phyloP scores from a whole-genome alignment of 2,113 vertebrate species.

The Halcyon senegalensis region DNA sequence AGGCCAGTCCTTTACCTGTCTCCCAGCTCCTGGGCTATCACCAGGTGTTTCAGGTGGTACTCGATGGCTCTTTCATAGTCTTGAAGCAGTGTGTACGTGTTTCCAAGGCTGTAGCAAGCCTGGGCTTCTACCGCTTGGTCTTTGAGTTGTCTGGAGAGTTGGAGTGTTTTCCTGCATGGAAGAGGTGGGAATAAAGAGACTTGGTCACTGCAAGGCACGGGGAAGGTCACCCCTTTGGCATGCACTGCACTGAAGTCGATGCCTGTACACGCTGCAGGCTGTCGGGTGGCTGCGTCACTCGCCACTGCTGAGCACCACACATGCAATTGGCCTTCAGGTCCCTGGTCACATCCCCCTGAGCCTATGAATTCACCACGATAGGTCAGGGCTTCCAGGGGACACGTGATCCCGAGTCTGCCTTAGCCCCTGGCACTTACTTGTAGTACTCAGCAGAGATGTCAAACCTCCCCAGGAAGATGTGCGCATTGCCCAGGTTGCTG shows the following conservation, averaged over 20 bases:
- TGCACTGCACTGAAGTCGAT: rapidly evolving
- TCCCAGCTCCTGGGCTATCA: conserved; percentile 92
- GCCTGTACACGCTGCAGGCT: neutral
- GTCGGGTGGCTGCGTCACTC: neutral
- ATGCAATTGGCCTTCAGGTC: neutral
- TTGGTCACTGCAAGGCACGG: neutral
- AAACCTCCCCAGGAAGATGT: conserved; percentile 94
- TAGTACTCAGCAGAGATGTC: conserved; percentile 92
- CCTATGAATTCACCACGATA: neutral
- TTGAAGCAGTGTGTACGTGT: conserved; percentile 92
- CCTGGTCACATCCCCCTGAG: neutral
- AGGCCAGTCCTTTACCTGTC: conserved; percentile 81
- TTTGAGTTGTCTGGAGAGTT: conserved; percentile 91
- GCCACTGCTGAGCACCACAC: neutral
- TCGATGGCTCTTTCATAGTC: conserved; percentile 91
- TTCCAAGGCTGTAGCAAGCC: conserved; percentile 97
- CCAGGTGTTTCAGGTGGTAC: conserved; percentile 93
- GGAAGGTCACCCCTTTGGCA: rapidly evolving
- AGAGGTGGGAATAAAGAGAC: neutral
- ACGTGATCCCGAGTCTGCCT: rapidly evolving
- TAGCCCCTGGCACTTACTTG: conserved; percentile 79
- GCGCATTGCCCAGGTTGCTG: conserved; percentile 95
- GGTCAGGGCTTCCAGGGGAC: neutral
- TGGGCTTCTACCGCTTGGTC: conserved; percentile 97
- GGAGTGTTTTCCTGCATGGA: conserved; percentile 87